phyloP scores from a whole-genome alignment of 2,113 vertebrate genomes.

The Lepisosteus osseus region DNA sequence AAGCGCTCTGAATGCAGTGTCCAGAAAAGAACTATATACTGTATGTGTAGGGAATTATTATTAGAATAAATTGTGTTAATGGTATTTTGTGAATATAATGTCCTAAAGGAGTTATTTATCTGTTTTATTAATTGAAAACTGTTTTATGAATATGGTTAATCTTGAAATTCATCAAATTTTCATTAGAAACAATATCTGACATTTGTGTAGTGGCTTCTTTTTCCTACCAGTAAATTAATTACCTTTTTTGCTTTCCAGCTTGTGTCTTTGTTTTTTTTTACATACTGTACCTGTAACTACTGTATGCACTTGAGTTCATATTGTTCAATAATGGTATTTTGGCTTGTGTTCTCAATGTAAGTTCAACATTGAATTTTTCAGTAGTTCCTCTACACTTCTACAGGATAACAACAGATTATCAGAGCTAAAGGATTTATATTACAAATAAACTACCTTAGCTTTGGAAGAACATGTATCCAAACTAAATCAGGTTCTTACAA shows the following conservation, averaged over 20 bases:
- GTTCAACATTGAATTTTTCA: conserved; percentile 7
- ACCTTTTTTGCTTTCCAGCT: conserved; percentile 11
- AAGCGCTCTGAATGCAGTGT: no score
- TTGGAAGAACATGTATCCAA: conserved; percentile 1
- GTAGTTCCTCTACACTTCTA: not conserved
- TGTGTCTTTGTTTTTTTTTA: conserved; percentile 11
- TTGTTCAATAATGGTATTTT: not conserved
- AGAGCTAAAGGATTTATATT: not conserved
- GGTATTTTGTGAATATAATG: no score
- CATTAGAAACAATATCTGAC: conserved; percentile 16
- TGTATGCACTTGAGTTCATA: not conserved
- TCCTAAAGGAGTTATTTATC: no score
- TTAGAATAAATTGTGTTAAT: no score
- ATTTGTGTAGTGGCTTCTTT: conserved; percentile 18
- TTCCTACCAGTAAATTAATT: conserved; percentile 32
- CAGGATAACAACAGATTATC: not conserved
- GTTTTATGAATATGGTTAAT: not conserved
- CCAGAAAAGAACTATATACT: no score
- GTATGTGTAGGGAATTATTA: no score
- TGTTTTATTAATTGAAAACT: not conserved
- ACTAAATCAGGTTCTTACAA: not conserved
- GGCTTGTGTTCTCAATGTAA: not conserved
- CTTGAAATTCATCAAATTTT: not conserved
- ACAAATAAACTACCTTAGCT: not conserved
- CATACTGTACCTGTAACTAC: conserved; percentile 13